phyloP scores from a whole-genome alignment of 2,113 vertebrate species.

The Carettochelys insculpta region DNA sequence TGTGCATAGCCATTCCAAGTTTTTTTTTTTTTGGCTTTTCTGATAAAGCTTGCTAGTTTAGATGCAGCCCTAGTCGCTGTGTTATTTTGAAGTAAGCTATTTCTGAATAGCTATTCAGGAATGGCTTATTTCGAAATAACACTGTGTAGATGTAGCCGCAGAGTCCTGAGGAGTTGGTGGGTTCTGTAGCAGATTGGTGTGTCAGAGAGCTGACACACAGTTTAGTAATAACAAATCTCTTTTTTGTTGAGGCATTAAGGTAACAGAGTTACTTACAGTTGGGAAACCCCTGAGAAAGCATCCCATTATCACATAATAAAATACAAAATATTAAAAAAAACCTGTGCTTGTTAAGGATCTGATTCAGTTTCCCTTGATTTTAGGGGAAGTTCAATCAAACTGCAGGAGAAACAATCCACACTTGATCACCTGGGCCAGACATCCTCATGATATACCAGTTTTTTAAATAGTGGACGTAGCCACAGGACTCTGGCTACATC shows the following conservation, averaged over 20 bases:
- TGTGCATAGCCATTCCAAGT: too few relatives aligned
- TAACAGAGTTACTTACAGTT: background rate
- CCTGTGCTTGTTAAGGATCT: background rate
- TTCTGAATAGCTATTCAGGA: too few relatives aligned
- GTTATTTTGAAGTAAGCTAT: too few relatives aligned
- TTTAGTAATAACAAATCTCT: background rate
- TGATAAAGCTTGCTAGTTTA: too few relatives aligned
- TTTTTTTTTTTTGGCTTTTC: too few relatives aligned
- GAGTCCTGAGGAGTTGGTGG: background rate
- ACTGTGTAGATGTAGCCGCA: too few relatives aligned
- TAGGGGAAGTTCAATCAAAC: background rate
- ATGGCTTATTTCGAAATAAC: too few relatives aligned
- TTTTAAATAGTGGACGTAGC: too few relatives aligned
- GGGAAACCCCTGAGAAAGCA: background rate
- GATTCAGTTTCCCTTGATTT: background rate
- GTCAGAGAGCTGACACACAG: background rate
- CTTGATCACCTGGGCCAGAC: background rate
- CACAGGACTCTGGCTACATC: too few relatives aligned
- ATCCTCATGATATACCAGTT: too few relatives aligned
- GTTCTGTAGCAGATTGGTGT: background rate
- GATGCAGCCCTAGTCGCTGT: too few relatives aligned
- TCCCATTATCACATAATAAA: background rate
- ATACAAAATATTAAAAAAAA: background rate
- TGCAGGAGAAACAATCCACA: background rate
- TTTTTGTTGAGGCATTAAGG: background rate